These are phyloP conservation scores for Gobiocypris rarus DNA, from an alignment of 2,113 vertebrate species.

Conservation along the genomic window DNA sequence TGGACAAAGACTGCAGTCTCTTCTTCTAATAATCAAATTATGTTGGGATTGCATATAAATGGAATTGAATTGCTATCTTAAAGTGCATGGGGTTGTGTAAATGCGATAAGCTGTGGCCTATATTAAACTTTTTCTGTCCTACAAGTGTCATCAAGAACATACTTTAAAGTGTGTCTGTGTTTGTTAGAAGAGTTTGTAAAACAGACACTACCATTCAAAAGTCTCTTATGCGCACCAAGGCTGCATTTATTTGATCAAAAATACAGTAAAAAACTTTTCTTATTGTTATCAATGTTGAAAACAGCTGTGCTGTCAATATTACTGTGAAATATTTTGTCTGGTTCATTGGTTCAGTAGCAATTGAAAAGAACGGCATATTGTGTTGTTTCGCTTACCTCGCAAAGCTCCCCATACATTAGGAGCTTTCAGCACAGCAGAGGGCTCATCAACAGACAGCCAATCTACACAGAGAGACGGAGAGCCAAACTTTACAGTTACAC, in stretches of 20 bases:
- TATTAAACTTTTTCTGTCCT: not conserved
- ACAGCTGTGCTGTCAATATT: not conserved
- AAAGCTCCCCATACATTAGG: constrained; percentile 90
- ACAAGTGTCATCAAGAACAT: not conserved
- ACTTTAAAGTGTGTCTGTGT: not conserved
- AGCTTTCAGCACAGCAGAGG: constrained; percentile 84
- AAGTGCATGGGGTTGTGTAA: not conserved
- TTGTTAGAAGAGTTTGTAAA: not conserved
- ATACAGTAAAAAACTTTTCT: not conserved
- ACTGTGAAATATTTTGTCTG: not conserved
- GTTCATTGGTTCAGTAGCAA: too few species aligned
- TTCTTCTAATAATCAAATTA: not conserved
- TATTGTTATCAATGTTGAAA: not conserved
- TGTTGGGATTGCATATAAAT: not conserved
- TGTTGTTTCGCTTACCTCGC: constrained; percentile 76
- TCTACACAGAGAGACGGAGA: constrained; percentile 74
- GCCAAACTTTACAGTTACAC: not conserved
- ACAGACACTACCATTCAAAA: too few species aligned
- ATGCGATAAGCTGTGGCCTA: not conserved
- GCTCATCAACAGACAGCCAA: constrained; percentile 77
- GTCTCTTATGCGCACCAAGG: too few species aligned
- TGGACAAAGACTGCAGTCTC: not conserved
- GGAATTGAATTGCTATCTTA: not conserved
- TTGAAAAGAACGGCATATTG: not conserved
- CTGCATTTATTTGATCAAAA: too few species aligned